A percentile compares a stretch with the other conserved stretches of the same genome.
phyloP scores from a whole-genome alignment of 37 sponge, comb jelly and placozoan species.

The Tethya wilhelma region DNA sequence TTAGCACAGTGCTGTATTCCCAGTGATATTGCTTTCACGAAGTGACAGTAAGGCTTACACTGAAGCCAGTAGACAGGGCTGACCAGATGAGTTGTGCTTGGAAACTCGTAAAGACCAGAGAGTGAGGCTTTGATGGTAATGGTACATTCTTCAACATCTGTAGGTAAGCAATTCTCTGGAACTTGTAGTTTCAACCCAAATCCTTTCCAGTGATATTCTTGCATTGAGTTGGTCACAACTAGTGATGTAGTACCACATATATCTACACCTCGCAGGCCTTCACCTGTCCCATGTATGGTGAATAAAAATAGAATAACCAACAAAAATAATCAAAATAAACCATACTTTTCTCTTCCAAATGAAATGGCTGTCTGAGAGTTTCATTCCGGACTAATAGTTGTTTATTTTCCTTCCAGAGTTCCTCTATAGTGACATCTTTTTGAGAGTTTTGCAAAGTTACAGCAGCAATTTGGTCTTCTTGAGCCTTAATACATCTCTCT shows the following conservation, averaged over 20 bases:
- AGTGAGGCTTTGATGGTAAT: not conserved
- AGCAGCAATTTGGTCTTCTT: too few relatives aligned
- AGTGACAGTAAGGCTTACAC: not conserved
- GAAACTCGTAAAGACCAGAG: not conserved
- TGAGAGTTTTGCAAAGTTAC: too few relatives aligned
- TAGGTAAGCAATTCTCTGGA: not conserved
- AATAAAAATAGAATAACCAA: too few relatives aligned
- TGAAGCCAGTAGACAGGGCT: not conserved
- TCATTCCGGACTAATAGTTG: too few relatives aligned
- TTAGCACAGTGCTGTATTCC: not conserved
- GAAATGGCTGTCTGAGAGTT: too few relatives aligned
- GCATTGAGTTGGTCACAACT: not conserved
- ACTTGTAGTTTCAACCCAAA: not conserved
- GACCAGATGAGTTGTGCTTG: not conserved
- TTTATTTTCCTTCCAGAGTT: too few relatives aligned
- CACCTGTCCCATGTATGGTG: too few relatives aligned
- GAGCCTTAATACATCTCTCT: too few relatives aligned
- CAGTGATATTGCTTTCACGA: not conserved
- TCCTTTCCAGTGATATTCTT: not conserved
- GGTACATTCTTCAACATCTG: not conserved
- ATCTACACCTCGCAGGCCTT: conserved; percentile 6
- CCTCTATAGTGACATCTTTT: too few relatives aligned
- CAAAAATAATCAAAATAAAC: too few relatives aligned
- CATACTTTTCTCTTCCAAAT: too few relatives aligned
- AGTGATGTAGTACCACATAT: not conserved